phyloP scores from a whole-genome alignment of 1,140 invertebrate genomes.

The Drosophila aff. region DNA sequence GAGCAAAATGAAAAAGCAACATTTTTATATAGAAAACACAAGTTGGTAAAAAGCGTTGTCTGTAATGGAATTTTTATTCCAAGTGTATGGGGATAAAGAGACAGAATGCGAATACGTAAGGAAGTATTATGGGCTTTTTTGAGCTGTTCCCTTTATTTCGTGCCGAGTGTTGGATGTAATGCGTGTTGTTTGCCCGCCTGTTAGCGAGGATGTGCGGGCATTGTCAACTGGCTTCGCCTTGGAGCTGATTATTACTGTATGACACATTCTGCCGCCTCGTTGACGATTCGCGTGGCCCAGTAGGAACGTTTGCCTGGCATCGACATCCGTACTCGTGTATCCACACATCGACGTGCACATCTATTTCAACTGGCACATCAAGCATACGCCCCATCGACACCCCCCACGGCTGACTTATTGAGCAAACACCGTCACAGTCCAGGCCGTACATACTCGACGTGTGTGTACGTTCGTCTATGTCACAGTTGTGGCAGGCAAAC shows the following conservation, averaged over 20 bases:
- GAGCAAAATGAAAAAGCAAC: not conserved
- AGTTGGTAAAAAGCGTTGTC: not conserved
- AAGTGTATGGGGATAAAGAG: not conserved
- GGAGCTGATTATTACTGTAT: conserved; percentile 76
- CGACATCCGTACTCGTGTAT: conserved; percentile 7
- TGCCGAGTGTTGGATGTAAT: conserved; percentile 10
- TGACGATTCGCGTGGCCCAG: conserved; percentile 26
- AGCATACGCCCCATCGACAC: conserved; percentile 62
- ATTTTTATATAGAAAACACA: not conserved
- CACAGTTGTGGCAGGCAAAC: conserved; percentile 18
- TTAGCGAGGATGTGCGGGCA: conserved; percentile 26
- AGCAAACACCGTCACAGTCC: conserved; percentile 22
- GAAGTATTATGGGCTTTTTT: conserved; percentile 8
- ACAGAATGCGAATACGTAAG: not conserved
- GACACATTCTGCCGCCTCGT: conserved; percentile 68
- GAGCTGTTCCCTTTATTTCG: conserved; percentile 5
- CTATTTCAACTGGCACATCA: conserved; percentile 46
- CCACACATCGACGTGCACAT: conserved; percentile 23
- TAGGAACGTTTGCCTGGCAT: not conserved
- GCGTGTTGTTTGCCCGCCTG: conserved; percentile 7
- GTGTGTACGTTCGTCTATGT: conserved; percentile 38
- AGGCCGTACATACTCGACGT: conserved; percentile 20
- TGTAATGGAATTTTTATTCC: not conserved
- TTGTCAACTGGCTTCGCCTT: conserved; percentile 66
- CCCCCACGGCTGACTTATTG: conserved; percentile 33